Evolutionary conservation across 2,888 invertebrate species (phyloP), one percentile per base, ranked within the genome.

Genomic region (Coenonympha glycerion): DNA sequence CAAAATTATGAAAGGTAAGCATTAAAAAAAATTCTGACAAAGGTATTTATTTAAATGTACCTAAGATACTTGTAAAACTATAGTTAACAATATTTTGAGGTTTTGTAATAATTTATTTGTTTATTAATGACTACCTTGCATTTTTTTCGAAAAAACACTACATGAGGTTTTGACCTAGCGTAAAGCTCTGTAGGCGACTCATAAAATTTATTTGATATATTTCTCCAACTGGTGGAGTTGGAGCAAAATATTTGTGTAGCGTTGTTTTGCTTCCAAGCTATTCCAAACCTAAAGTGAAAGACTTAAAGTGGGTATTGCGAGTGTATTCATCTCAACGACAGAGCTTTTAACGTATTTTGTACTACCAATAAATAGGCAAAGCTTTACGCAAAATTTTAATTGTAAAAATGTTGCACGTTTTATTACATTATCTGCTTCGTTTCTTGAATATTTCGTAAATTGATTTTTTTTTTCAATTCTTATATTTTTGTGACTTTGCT

Each of bases 141-240:
- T 22, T 22, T 22, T 21, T 19, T 6, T 11, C 21, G 21, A 19
- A 11, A 21, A 2, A 37, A 22, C 37, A 13, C 21, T 13, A n/a
- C 13, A 11, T 37, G 13, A 13, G 37, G 6, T n/a, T 37, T 3
- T 21, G 8, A 11, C 37, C 19, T 37, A 13, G 22, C 13, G 13
- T 13, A 37, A 37, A 37, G 22, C 37, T 11, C 37, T 37, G 49
- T 53, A 49, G 45, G 49, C 40, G 36, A 48, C 31, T 49, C 54
- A 40, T 55, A 52, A 55, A 55, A 52, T 52, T 18, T 49, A 51
- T 51, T 55, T 52, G 37, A 52, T 49, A 52, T 51, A 48, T 53
- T 40, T 40, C 54, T 30, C 28, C 41, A 44, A 51, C 46, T 46
- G n/a, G n/a, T n/a, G n/a, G n/a, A n/a, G n/a, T n/a, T n/a, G n/a